phyloP scores from a whole-genome alignment of 2,797 vertebrate species.

The Microctenopoma steveboyesi region DNA sequence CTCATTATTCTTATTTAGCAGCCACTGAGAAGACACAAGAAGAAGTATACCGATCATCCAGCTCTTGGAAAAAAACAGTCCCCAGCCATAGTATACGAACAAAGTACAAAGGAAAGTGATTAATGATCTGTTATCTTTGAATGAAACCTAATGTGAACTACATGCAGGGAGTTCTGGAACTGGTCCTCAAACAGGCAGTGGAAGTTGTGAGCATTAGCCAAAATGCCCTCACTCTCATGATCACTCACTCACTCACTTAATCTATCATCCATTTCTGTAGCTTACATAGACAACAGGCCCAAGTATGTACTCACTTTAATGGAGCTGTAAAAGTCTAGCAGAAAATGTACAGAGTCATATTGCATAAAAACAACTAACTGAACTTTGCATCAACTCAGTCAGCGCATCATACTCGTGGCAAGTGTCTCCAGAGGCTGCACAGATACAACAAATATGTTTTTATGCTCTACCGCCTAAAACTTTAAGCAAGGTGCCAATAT shows the following conservation, averaged over 20 bases:
- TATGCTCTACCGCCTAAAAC: conserved; percentile 13
- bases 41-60: background rate
- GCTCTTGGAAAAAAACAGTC: background rate
- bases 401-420: conserved; percentile 49
- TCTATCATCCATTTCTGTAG: background rate
- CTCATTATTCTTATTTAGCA: background rate
- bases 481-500: background rate
- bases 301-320: conserved; percentile 18
- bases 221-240: too few relatives aligned
- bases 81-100: background rate
- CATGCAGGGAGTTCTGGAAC: background rate
- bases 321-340: conserved; percentile 20
- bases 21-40: background rate
- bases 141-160: background rate
- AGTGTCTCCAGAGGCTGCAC: conserved; percentile 20
- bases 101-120: background rate
- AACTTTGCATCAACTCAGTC: conserved; percentile 57
- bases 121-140: conserved; percentile 5
- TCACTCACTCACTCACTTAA: too few relatives aligned
- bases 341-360: conserved; percentile 7
- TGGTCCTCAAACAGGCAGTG: too few relatives aligned
- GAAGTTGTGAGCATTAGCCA: too few relatives aligned
- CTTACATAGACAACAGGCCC: conserved; percentile 15
- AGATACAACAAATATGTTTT: conserved; percentile 13
- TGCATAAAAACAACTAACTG: conserved; percentile 21